phyloP scores from a whole-genome alignment of 35 echinoderm and acorn worm genomes.

The Holothuria glaberrima region DNA sequence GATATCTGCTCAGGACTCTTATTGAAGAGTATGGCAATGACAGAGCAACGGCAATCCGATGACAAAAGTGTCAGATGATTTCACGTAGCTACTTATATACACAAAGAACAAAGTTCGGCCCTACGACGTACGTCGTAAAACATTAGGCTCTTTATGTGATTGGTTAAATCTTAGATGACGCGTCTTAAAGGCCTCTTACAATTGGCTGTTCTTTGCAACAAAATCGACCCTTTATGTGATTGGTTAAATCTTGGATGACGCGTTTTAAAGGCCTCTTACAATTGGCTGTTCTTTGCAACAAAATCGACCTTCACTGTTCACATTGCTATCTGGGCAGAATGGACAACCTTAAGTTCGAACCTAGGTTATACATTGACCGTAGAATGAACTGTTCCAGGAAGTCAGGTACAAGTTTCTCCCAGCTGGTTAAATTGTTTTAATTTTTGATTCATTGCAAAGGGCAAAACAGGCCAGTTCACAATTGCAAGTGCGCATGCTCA shows the following conservation, averaged over 20 bases:
- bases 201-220: constrained; percentile 26
- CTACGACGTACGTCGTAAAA: constrained; percentile 31
- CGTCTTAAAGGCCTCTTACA: constrained; percentile 31
- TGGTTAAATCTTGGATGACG: constrained; percentile 18
- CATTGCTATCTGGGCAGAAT: constrained; percentile 44
- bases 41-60: constrained; percentile 18
- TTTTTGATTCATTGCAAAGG: not conserved
- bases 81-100: constrained; percentile 32
- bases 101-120: constrained; percentile 17
- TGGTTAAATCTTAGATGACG: constrained; percentile 13
- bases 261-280: constrained; percentile 31
- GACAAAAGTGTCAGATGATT: constrained; percentile 28
- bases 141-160: constrained; percentile 12
- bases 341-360: not conserved
- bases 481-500: too few species aligned
- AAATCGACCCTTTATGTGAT: not conserved
- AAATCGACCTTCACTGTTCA: not conserved
- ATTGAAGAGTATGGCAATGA: constrained; percentile 20
- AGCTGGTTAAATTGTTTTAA: not conserved
- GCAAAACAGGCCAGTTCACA: not conserved
- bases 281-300: constrained; percentile 7
- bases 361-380: not conserved
- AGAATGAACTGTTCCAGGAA: not conserved
- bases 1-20: constrained; percentile 18
- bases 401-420: not conserved